Base-by-base conservation (phyloP, 2,888 invertebrate genomes). In the Glyphotaelius pellucidus region DNA sequence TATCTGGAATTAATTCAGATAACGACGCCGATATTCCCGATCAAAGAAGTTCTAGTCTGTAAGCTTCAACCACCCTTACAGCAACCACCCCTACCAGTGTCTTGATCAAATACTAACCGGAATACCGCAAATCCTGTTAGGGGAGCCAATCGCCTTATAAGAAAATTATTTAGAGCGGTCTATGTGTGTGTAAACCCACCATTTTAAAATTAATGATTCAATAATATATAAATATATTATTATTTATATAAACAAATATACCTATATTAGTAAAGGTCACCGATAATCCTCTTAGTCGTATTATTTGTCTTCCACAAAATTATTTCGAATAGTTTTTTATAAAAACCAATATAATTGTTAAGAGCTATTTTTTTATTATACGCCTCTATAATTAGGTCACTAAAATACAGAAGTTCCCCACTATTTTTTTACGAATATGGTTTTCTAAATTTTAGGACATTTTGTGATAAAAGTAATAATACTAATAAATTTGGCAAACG, bases 1-100 rank as follows among this genome's bases (percentile, higher is more conserved):
- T 85, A 90, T 90, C 85, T 42, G 67, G 79, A 52, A 90, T 90
- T 90, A 90, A 90, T 90, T 90, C 79, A 67, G 32, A 67, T 84
- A 90, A 52, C 90, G 90, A 90, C 85, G 52, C 90, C 79, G 90
- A 67, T 85, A 84, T 85, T 67, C 35, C 19, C 38, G 87, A 87
- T 87, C 87, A 52, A 87, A 52, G 52, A 31, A 87, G 87, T 87
- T 87, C 67, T 35, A 31, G 52, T 87, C 87, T 19, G 35, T 52
- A 87, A 35, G 87, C 87, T 52, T 52, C 47, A n/a, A 67, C 67
- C 67, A 87, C 31, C 87, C 42, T 67, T 87, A 15, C 35, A 52
- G 14, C 38, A 19, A 52, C 31, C 11, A 52, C 31, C 87, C 30
- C 31, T 42, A 38, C 25, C 35, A 67, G 67, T n/a, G 42, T 85